phyloP scores from a whole-genome alignment of 2,888 invertebrate genomes.

The Scaptodrosophila latifasciaeformis region DNA sequence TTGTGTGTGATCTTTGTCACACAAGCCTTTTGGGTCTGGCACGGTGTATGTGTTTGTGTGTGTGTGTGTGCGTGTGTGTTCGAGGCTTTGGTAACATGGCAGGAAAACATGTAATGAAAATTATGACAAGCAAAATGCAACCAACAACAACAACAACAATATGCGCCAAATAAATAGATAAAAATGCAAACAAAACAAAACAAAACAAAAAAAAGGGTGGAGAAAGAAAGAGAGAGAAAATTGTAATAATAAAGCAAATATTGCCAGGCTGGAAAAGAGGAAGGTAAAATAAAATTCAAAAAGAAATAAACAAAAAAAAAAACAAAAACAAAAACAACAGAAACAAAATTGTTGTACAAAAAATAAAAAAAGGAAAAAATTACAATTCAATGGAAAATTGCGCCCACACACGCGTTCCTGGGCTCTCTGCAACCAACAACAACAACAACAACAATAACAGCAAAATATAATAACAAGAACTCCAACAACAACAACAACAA shows the following conservation, averaged over 20 bases:
- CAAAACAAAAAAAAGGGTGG: too few relatives aligned
- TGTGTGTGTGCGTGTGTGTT: constrained; percentile 4
- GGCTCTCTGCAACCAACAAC: neutral
- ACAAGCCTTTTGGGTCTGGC: too few relatives aligned
- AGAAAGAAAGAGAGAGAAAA: too few relatives aligned
- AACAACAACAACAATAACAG: neutral
- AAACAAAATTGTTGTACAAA: constrained; percentile 31
- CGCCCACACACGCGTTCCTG: constrained; percentile 52
- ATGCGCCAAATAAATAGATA: constrained; percentile 24
- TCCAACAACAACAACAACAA: constrained; percentile 10
- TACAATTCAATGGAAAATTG: constrained; percentile 64
- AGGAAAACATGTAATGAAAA: constrained; percentile 62
- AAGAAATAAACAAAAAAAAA: constrained; percentile 7
- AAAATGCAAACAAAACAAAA: constrained; percentile 7
- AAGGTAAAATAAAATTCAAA: neutral
- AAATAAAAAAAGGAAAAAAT: constrained; percentile 32
- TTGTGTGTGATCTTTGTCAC: constrained; percentile 49
- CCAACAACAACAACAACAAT: constrained; percentile 9
- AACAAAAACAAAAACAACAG: neutral
- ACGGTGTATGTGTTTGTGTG: too few relatives aligned
- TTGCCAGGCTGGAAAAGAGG: constrained; percentile 10
- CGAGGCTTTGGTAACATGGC: constrained; percentile 40
- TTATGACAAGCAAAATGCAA: constrained; percentile 59
- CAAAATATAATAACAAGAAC: too few relatives aligned
- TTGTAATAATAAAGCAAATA: constrained; percentile 13